A percentile compares a stretch with the other conserved stretches of the same genome.
Conservation (phyloP, 2,113 vertebrate genomes). For the Entosphenus tridentatus region DNA sequence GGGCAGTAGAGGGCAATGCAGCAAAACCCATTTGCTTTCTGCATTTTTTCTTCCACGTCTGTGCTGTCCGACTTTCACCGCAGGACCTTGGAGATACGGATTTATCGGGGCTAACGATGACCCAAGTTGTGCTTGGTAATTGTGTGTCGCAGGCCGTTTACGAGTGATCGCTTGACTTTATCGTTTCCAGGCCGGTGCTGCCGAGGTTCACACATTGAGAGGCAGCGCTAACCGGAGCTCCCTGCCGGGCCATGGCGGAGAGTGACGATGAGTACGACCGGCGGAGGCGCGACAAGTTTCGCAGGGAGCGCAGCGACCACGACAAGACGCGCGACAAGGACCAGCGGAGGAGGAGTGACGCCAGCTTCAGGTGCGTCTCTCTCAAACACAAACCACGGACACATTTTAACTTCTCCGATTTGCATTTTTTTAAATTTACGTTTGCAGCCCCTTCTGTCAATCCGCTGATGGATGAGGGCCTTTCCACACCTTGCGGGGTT, state of each 20-base stretch:
- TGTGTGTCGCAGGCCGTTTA: background rate
- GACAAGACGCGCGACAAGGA: conserved; percentile 58
- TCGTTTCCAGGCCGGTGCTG: no score
- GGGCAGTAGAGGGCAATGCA: no score
- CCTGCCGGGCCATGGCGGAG: conserved; percentile 34
- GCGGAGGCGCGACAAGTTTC: conserved; percentile 56
- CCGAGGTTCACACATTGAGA: background rate
- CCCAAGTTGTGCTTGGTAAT: background rate
- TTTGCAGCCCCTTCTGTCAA: no score
- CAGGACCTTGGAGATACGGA: background rate
- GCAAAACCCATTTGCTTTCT: no score
- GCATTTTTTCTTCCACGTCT: no score
- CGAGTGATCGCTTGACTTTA: background rate
- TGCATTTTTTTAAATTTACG: no score
- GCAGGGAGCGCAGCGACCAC: conserved; percentile 58
- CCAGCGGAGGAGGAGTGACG: conserved; percentile 52
- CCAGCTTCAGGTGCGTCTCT: conserved; percentile 41
- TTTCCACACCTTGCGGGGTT: no score
- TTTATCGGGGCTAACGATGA: background rate
- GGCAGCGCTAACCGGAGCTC: background rate
- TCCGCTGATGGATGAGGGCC: no score
- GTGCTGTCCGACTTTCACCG: background rate
- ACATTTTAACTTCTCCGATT: no score
- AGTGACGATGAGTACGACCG: conserved; percentile 73
- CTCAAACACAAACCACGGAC: no score